A percentile compares a stretch with the other conserved stretches of the same genome.
Conservation (phyloP, 2,113 vertebrate species). For the Podocnemis expansa region DNA sequence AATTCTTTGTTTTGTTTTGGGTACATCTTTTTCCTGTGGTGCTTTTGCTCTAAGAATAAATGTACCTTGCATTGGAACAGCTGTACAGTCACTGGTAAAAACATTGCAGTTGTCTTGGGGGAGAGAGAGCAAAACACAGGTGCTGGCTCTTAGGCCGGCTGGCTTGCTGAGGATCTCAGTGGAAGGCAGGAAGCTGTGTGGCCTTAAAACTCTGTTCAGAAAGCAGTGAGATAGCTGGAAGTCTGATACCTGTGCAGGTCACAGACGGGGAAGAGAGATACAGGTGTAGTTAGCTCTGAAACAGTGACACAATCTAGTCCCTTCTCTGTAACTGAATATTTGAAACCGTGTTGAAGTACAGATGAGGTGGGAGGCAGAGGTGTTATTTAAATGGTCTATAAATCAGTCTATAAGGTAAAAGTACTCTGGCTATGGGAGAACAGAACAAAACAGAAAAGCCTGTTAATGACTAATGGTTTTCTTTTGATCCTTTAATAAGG, state of each 20-base stretch:
- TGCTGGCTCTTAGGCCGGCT: not conserved
- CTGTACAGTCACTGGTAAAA: not conserved
- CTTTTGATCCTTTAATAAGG: not conserved
- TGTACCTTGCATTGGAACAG: not conserved
- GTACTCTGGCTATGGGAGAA: not conserved
- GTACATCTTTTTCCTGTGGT: not conserved
- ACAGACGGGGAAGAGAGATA: not conserved
- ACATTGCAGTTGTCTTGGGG: not conserved
- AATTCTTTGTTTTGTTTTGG: not conserved
- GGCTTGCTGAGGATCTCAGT: not conserved
- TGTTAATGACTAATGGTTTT: not conserved
- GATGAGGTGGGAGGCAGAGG: not conserved
- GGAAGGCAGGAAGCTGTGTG: not conserved
- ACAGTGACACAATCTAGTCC: not conserved
- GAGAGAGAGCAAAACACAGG: not conserved
- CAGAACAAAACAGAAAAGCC: not conserved
- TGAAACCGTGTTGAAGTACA: not conserved
- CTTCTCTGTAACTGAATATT: not conserved
- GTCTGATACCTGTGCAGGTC: not conserved
- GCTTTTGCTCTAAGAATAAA: not conserved
- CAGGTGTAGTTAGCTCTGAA: not conserved
- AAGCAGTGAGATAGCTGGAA: not conserved
- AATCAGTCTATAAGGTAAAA: not conserved
- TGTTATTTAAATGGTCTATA: not conserved
- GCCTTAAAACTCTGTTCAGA: not conserved